phyloP scores from a whole-genome alignment of 2,113 vertebrate genomes.

The Trichechus manatus region DNA sequence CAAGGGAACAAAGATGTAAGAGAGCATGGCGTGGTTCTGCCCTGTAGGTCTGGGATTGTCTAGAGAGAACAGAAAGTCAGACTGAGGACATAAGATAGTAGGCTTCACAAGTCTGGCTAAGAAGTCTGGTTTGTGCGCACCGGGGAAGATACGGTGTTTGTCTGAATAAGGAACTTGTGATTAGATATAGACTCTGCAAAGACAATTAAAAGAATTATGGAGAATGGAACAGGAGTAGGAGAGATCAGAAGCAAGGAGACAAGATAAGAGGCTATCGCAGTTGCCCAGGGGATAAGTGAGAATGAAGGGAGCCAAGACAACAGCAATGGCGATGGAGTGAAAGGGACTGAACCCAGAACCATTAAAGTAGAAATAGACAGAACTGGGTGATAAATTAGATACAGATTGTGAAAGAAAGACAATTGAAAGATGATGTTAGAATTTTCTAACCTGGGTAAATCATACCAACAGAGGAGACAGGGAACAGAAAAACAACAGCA shows the following conservation, averaged over 20 bases:
- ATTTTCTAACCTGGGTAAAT: not conserved
- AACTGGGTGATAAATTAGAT: not conserved
- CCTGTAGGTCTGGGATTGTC: not conserved
- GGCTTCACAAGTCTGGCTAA: not conserved
- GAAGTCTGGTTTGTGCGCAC: not conserved
- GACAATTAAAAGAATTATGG: not conserved
- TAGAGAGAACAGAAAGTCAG: not conserved
- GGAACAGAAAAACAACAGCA: not conserved
- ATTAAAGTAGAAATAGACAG: not conserved
- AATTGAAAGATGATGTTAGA: not conserved
- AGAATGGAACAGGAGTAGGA: not conserved
- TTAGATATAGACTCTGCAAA: not conserved
- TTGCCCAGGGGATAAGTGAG: not conserved
- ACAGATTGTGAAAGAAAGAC: not conserved
- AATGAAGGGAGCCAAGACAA: not conserved
- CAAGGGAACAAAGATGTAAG: not conserved
- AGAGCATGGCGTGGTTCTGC: not conserved
- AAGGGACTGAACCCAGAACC: not conserved
- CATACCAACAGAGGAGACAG: not conserved
- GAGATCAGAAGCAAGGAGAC: not conserved
- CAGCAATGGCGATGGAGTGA: too few species aligned
- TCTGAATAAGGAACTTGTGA: not conserved
- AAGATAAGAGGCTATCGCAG: not conserved
- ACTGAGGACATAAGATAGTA: not conserved
- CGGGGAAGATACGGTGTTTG: not conserved